Base-by-base conservation (phyloP, 1,140 invertebrate genomes). In the Bombus huntii region DNA sequence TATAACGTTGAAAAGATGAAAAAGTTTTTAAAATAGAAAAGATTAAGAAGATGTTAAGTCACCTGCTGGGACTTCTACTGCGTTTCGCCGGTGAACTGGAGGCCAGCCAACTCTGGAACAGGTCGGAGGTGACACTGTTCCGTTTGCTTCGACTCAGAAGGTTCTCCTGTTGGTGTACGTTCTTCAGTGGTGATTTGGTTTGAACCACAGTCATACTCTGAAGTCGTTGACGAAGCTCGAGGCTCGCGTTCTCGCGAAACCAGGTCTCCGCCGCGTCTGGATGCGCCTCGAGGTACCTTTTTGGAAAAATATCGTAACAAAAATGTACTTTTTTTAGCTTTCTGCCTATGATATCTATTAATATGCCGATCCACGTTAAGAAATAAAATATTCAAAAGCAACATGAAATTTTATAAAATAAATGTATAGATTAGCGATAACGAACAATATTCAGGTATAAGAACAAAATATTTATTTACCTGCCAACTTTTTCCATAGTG, bases 61-160 rank as follows among this genome's bases (percentile, higher is more conserved):
- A 97, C 97, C 97, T 97, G 96, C 94, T 94, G 22, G 96, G 95
- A 79, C 95, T 96, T 75, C 91, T 95, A 74, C 95, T 94, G 79
- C 94, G 91, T 87, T 95, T 96, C 72, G 97, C 96, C 4, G 97
- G 97, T 15, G 94, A 96, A 82, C 97, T 97, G 47, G 97, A 96
- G 31, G 97, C 96, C 92, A 98, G 95, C 97, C 97, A 98, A 77
- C 97, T 96, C 91, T 98, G 97, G 93, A 98, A 98, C 68, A 98
- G 95, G 92, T 98, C 98, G 72, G 97, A 98, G 13, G 97, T 98
- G 59, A 98, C 97, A 70, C 97, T 98, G 82, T 97, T 97, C 71
- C 97, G 96, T 85, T 95, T 95, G 59, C 89, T 92, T 42, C 92
- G 87, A 28, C 75, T 91, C 18, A 93, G 80, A 18, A 92, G 62